phyloP scores from a whole-genome alignment of 37 sponge, comb jelly and placozoan species.

The Crambe crambe region DNA sequence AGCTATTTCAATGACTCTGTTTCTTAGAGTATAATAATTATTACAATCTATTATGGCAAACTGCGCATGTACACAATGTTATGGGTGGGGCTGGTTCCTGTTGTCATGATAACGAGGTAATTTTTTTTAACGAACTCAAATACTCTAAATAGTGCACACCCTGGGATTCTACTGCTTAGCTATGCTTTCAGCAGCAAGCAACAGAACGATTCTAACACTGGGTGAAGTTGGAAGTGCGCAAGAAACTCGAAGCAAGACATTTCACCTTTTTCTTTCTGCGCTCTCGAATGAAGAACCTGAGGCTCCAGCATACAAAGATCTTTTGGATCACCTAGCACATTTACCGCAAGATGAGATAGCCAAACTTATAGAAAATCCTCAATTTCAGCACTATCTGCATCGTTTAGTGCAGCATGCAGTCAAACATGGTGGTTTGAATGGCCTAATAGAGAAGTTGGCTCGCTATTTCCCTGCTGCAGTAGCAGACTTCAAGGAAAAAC shows the following conservation, averaged over 20 bases:
- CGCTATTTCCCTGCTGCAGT: conserved; percentile 24
- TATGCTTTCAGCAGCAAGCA: background rate
- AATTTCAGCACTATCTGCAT: conserved; percentile 53
- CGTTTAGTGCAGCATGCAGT: conserved; percentile 19
- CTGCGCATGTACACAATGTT: too few relatives aligned
- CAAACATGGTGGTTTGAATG: background rate
- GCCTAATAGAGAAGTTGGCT: conserved; percentile 3
- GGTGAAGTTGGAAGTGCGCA: background rate
- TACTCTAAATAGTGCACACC: background rate
- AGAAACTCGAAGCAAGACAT: background rate
- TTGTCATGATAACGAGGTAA: too few relatives aligned
- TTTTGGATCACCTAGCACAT: background rate
- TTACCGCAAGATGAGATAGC: background rate
- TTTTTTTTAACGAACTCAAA: too few relatives aligned
- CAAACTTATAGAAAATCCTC: conserved; percentile 12
- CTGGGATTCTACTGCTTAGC: background rate
- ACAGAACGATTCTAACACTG: background rate
- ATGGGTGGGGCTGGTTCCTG: too few relatives aligned
- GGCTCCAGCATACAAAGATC: background rate
- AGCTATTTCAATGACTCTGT: too few relatives aligned
- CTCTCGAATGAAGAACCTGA: background rate
- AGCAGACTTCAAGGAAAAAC: background rate
- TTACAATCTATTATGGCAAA: too few relatives aligned
- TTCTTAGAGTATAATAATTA: too few relatives aligned
- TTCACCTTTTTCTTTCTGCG: background rate